Conservation (phyloP, 1,140 invertebrate species). For the Holotrichia oblita region DNA sequence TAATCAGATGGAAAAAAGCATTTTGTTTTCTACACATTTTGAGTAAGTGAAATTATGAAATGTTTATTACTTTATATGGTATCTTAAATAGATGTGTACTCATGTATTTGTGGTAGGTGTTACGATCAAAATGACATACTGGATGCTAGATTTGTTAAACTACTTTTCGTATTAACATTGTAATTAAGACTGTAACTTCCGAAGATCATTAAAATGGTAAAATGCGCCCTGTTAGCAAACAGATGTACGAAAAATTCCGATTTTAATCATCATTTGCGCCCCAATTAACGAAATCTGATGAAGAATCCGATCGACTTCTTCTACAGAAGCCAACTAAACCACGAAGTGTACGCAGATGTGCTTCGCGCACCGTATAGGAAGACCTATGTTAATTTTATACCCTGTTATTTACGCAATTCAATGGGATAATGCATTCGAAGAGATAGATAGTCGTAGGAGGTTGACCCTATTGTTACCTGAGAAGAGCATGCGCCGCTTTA, state of each 20-base stretch:
- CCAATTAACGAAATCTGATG: neutral
- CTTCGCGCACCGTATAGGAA: neutral
- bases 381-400: slow-evolving; percentile 22
- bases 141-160: too few relatives aligned
- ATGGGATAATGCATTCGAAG: slow-evolving; percentile 33
- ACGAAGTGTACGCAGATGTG: neutral
- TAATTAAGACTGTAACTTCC: too few relatives aligned
- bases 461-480: slow-evolving; percentile 32
- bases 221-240: too few relatives aligned
- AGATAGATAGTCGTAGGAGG: slow-evolving; percentile 32
- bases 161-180: too few relatives aligned
- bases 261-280: neutral
- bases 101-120: too few relatives aligned
- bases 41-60: too few relatives aligned
- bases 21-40: too few relatives aligned
- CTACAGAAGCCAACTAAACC: neutral
- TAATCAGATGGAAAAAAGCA: too few relatives aligned
- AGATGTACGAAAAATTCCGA: neutral
- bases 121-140: too few relatives aligned
- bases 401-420: slow-evolving; percentile 28
- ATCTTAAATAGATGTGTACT: too few relatives aligned
- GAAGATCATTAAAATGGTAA: too few relatives aligned
- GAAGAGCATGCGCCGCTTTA: neutral
- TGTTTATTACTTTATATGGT: too few relatives aligned
- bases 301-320: neutral